phyloP scores from a whole-genome alignment of 2,888 invertebrate genomes.

The Tolmerus cingulatus region DNA sequence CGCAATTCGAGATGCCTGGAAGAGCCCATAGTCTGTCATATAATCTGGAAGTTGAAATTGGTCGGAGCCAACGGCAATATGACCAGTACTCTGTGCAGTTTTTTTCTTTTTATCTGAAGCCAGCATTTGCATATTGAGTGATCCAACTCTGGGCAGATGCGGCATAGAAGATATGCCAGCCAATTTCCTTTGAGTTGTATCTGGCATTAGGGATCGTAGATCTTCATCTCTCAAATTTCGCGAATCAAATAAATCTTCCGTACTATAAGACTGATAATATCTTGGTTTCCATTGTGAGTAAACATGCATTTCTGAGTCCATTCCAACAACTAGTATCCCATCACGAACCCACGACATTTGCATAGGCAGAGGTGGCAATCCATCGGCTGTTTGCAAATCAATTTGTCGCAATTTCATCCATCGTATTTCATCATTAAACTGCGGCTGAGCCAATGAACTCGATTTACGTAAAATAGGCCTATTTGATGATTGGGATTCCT shows the following conservation, averaged over 20 bases:
- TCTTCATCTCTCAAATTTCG: slow-evolving; percentile 78
- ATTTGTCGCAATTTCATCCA: slow-evolving; percentile 97
- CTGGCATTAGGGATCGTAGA: slow-evolving; percentile 71
- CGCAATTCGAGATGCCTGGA: slow-evolving; percentile 96
- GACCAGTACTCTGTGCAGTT: slow-evolving; percentile 63
- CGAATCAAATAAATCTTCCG: slow-evolving; percentile 76
- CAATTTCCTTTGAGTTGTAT: slow-evolving; percentile 72
- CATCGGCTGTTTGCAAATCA: slow-evolving; percentile 91
- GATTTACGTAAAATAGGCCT: slow-evolving; percentile 88
- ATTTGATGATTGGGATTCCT: slow-evolving; percentile 83
- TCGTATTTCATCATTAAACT: slow-evolving; percentile 90
- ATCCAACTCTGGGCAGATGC: slow-evolving; percentile 82
- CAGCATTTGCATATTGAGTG: slow-evolving; percentile 81
- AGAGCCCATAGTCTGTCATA: slow-evolving; percentile 93
- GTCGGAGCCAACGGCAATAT: slow-evolving; percentile 51
- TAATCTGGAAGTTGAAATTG: slow-evolving; percentile 73
- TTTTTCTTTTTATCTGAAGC: slow-evolving; percentile 75
- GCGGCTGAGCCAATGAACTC: slow-evolving; percentile 87
- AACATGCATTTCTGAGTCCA: slow-evolving; percentile 99
- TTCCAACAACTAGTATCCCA: slow-evolving; percentile 96
- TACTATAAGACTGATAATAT: slow-evolving; percentile 62
- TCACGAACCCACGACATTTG: slow-evolving; percentile 99
- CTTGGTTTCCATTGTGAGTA: slow-evolving; percentile 96
- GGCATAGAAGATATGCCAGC: slow-evolving; percentile 81
- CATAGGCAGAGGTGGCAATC: slow-evolving; percentile 95